Percentiles rank a stretch among this genome's conserved stretches.
Conservation (phyloP, 2,797 vertebrate genomes). For the Epinephelus awoara region DNA sequence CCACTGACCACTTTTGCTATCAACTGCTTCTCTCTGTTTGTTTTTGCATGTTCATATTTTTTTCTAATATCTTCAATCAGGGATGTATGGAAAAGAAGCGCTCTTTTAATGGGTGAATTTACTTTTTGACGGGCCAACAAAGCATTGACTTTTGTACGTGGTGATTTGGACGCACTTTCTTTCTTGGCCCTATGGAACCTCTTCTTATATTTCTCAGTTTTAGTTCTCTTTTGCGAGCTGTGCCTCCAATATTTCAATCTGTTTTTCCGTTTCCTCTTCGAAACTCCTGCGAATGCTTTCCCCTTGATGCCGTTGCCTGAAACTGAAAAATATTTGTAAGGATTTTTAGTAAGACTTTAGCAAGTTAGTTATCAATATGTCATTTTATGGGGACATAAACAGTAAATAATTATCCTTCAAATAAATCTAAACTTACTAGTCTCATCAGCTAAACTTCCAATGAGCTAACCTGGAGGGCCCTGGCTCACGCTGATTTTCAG, state of each 20-base stretch:
- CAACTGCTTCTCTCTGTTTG: slow-evolving; percentile 42
- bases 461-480: slow-evolving; percentile 11
- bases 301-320: slow-evolving; percentile 30
- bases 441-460: neutral
- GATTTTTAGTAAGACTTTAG: neutral
- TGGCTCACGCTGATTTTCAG: neutral
- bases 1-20: slow-evolving; percentile 37
- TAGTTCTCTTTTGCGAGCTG: slow-evolving; percentile 14
- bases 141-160: slow-evolving; percentile 7
- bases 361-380: neutral
- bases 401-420: slow-evolving; percentile 9
- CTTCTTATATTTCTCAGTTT: slow-evolving; percentile 42
- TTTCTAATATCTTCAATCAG: slow-evolving; percentile 31
- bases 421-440: slow-evolving; percentile 10
- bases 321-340: slow-evolving; percentile 30
- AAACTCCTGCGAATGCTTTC: slow-evolving; percentile 12
- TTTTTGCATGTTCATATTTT: slow-evolving; percentile 45
- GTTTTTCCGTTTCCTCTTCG: slow-evolving; percentile 24
- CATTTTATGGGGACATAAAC: slow-evolving; percentile 9
- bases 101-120: slow-evolving; percentile 22
- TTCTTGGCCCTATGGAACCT: slow-evolving; percentile 22
- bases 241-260: slow-evolving; percentile 10
- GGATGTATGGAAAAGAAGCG: slow-evolving; percentile 32
- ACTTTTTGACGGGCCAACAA: slow-evolving; percentile 26
- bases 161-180: slow-evolving; percentile 10